Conservation (phyloP, 2,113 vertebrate genomes). For the Limanda limanda region DNA sequence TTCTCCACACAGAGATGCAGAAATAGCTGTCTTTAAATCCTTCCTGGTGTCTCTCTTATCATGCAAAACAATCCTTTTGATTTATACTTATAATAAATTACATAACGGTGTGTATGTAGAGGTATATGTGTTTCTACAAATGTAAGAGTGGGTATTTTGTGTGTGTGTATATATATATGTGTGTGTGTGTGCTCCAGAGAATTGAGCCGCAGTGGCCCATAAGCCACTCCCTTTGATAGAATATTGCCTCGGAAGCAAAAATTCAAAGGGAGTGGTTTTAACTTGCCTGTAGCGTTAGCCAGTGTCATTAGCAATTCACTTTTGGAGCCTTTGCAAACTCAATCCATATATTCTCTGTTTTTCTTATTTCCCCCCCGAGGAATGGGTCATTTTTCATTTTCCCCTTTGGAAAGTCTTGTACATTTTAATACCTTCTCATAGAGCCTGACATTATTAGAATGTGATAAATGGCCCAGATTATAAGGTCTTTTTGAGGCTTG, state of each 20-base stretch:
- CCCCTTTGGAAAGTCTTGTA: slow-evolving; percentile 16
- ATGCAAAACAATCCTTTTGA: slow-evolving; percentile 60
- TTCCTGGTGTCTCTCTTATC: slow-evolving; percentile 18
- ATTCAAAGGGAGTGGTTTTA: slow-evolving; percentile 71
- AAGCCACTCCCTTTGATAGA: slow-evolving; percentile 50
- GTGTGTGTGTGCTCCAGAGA: slow-evolving; percentile 13
- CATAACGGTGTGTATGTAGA: neutral
- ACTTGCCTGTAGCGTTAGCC: slow-evolving; percentile 61
- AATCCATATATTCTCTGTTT: slow-evolving; percentile 59
- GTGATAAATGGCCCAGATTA: slow-evolving; percentile 48
- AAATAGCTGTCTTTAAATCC: slow-evolving; percentile 13
- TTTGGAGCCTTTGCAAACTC: slow-evolving; percentile 58
- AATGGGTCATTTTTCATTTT: slow-evolving; percentile 59
- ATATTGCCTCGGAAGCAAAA: slow-evolving; percentile 73
- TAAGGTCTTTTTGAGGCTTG: slow-evolving; percentile 15
- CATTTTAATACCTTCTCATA: slow-evolving; percentile 36
- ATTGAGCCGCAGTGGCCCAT: slow-evolving; percentile 50
- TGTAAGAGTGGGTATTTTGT: neutral
- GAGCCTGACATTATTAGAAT: slow-evolving; percentile 34
- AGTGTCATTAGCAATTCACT: slow-evolving; percentile 70
- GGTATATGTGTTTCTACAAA: neutral
- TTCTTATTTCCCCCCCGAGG: slow-evolving; percentile 48
- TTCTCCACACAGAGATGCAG: neutral
- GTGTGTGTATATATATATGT: neutral
- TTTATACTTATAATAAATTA: slow-evolving; percentile 35